Conservation (phyloP, 2,888 invertebrate genomes). For the Rhaphigaster nebulosa region DNA sequence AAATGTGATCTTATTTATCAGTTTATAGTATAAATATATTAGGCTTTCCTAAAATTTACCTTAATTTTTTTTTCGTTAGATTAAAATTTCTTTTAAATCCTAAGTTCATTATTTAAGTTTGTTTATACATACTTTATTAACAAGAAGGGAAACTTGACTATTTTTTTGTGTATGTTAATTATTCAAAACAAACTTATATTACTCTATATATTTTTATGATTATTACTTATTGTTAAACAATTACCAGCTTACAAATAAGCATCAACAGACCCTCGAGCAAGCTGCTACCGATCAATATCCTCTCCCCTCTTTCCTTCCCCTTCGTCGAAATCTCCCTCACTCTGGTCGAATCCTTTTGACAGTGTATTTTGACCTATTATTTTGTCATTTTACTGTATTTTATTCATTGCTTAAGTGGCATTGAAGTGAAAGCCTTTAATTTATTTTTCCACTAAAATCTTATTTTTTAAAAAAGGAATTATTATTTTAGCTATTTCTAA, state of each 20-base stretch:
- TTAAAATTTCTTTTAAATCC: no score
- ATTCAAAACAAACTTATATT: neutral
- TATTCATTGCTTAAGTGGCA: neutral
- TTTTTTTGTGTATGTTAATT: no score
- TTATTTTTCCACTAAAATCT: no score
- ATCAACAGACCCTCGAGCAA: neutral
- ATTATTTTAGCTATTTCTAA: no score
- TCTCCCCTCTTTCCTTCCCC: constrained; percentile 49
- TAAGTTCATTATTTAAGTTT: no score
- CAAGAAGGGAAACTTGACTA: no score
- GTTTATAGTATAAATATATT: no score
- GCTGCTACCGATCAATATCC: constrained; percentile 40
- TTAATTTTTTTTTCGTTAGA: no score
- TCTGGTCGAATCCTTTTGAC: neutral
- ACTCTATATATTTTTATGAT: neutral
- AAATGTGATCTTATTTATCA: no score
- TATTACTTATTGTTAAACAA: neutral
- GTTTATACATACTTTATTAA: no score
- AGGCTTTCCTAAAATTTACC: no score
- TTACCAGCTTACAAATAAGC: neutral
- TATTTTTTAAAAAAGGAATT: no score
- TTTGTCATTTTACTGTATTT: neutral
- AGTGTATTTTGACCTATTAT: neutral
- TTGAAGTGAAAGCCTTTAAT: neutral
- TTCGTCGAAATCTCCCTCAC: constrained; percentile 46